Percentiles rank a stretch among this genome's conserved stretches.
phyloP scores from a whole-genome alignment of 2,888 invertebrate species.

The Platycheirus rosarum region DNA sequence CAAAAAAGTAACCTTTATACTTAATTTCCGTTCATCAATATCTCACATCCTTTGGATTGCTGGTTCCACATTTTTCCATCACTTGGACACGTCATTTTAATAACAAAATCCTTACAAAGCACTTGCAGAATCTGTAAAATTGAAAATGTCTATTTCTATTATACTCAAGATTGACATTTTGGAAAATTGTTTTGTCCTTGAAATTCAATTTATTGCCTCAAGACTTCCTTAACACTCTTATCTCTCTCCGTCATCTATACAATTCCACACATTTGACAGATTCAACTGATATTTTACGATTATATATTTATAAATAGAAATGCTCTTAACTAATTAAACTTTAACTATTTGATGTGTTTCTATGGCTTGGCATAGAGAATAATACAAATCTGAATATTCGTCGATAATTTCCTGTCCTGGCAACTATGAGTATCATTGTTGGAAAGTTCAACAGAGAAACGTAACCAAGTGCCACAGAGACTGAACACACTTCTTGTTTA shows the following conservation, averaged over 20 bases:
- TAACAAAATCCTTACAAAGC: too few relatives aligned
- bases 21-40: too few relatives aligned
- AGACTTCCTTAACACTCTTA: neutral
- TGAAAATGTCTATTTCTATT: neutral
- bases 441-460: neutral
- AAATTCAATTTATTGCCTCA: neutral
- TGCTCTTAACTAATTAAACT: neutral
- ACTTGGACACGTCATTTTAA: neutral
- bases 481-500: too few relatives aligned
- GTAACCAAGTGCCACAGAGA: neutral
- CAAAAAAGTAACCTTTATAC: too few relatives aligned
- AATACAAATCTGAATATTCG: too few relatives aligned
- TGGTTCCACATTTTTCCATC: too few relatives aligned
- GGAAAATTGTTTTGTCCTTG: neutral
- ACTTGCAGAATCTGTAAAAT: neutral
- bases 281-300: neutral
- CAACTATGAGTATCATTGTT: neutral
- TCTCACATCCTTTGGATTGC: too few relatives aligned
- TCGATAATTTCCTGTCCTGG: too few relatives aligned
- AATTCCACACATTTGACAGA: neutral
- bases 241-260: neutral
- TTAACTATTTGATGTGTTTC: neutral
- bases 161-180: neutral
- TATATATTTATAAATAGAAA: neutral
- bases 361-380: too few relatives aligned